These are phyloP conservation scores for Catocala nupta DNA, from an alignment of 2,888 invertebrate species.

Conservation along the genomic window DNA sequence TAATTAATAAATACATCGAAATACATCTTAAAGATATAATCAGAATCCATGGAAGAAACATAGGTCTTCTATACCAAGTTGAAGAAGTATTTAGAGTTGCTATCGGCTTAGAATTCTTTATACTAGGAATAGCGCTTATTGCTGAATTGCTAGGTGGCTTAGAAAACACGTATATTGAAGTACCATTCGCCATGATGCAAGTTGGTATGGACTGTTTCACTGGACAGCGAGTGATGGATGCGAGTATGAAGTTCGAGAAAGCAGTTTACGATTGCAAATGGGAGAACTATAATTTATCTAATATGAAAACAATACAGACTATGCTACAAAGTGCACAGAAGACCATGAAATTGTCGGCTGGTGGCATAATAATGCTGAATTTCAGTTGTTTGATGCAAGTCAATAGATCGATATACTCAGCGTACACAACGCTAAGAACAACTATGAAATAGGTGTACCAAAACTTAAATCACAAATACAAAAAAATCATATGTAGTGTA, in stretches of 20 bases:
- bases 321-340: conserved; percentile 69
- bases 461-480: neutral
- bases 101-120: no score
- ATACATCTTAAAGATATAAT: no score
- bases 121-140: no score
- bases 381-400: conserved; percentile 65
- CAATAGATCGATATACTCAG: conserved; percentile 64
- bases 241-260: conserved; percentile 42
- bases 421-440: conserved; percentile 68
- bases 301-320: conserved; percentile 56
- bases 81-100: no score
- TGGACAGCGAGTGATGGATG: conserved; percentile 56
- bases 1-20: no score
- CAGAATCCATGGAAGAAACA: no score
- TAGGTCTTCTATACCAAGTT: no score
- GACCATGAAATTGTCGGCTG: conserved; percentile 65
- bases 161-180: neutral
- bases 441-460: conserved; percentile 25
- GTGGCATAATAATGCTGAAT: conserved; percentile 61
- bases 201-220: conserved; percentile 58
- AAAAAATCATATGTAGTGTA: no score
- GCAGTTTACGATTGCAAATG: conserved; percentile 56
- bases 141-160: no score
- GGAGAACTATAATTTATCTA: conserved; percentile 51
- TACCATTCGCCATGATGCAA: conserved; percentile 63